Conservation (phyloP, 2,113 vertebrate species). For the Ciconia boyciana region DNA sequence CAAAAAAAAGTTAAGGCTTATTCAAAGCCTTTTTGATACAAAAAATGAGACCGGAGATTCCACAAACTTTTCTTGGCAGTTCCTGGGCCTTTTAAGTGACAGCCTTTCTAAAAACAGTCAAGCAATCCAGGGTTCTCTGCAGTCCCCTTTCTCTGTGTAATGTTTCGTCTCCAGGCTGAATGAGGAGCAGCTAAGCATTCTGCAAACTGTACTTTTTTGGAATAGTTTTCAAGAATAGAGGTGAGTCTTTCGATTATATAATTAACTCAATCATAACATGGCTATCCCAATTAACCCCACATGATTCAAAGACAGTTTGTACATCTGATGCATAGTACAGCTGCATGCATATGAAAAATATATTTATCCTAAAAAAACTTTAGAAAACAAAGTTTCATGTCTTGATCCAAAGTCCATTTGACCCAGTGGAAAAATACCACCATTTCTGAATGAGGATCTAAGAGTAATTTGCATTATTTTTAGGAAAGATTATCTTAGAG, state of each 20-base stretch:
- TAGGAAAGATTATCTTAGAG: slow-evolving; percentile 7
- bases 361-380: neutral
- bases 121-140: neutral
- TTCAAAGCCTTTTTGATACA: neutral
- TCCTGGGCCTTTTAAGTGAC: slow-evolving; percentile 15
- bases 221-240: neutral
- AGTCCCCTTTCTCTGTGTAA: neutral
- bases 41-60: neutral
- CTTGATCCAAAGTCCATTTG: neutral
- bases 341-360: neutral
- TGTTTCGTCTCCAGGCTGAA: neutral
- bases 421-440: neutral
- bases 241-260: neutral
- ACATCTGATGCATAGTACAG: neutral
- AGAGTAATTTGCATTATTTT: slow-evolving; percentile 36
- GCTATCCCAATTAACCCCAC: neutral
- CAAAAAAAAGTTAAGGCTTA: neutral
- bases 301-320: neutral
- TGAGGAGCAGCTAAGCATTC: neutral
- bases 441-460: neutral
- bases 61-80: neutral
- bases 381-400: neutral
- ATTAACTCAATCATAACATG: neutral
- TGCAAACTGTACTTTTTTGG: neutral
- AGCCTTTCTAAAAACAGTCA: neutral